A percentile compares a stretch with the other conserved stretches of the same genome.
Evolutionary conservation across 1,140 invertebrate species (phyloP).

Genomic region (Bombus polaris): DNA sequence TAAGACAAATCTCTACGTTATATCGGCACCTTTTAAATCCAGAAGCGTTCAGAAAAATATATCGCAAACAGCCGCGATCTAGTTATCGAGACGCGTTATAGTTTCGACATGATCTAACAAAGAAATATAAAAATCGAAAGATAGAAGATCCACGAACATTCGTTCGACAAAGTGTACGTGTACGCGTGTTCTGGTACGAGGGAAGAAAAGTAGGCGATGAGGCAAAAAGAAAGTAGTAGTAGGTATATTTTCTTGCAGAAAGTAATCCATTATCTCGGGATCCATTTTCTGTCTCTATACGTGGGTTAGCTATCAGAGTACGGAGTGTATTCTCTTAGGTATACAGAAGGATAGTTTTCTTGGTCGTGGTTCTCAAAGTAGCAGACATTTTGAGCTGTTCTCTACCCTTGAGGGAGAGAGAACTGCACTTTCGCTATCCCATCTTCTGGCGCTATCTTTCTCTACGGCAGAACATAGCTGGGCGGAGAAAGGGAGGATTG

Average conservation of each 20-base stretch:
- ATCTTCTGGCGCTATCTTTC: constrained; percentile 56
- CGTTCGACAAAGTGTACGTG: too few species aligned
- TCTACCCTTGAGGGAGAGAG: constrained; percentile 62
- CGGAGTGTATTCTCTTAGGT: constrained; percentile 61
- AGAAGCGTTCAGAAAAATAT: too few species aligned
- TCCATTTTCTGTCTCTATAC: constrained; percentile 58
- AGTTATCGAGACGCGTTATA: too few species aligned
- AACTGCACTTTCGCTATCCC: constrained; percentile 42
- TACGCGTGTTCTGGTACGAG: too few species aligned
- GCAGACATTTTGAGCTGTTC: constrained; percentile 75
- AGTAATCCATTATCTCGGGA: constrained; percentile 53
- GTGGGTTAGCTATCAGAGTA: constrained; percentile 60
- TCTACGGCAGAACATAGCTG: constrained; percentile 62
- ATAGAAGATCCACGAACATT: neutral
- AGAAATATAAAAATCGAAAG: neutral
- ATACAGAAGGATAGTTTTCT: constrained; percentile 62
- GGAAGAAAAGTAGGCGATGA: neutral
- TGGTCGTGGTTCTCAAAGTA: constrained; percentile 68
- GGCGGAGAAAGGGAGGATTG: constrained; percentile 61
- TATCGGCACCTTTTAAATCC: too few species aligned
- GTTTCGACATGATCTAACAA: too few species aligned
- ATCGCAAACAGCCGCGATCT: too few species aligned
- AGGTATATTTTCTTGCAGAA: neutral
- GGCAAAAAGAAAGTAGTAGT: too few species aligned
- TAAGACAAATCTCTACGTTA: too few species aligned